phyloP scores from a whole-genome alignment of 2,888 invertebrate species.

The Athalia rosae region DNA sequence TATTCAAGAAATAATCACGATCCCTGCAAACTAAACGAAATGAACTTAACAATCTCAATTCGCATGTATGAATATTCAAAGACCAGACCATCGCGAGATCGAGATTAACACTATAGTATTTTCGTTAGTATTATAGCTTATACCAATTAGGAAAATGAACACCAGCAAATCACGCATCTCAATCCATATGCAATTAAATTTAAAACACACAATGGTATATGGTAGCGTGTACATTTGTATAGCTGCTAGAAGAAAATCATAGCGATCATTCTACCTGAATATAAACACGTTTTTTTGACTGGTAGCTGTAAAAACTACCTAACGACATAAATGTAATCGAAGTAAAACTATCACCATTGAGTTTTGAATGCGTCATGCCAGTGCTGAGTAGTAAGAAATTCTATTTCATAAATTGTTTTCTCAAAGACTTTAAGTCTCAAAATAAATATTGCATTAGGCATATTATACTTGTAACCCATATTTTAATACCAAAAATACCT shows the following conservation, averaged over 20 bases:
- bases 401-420: background rate
- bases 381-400: constrained; percentile 1
- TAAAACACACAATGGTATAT: background rate
- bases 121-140: constrained; percentile 3
- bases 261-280: background rate
- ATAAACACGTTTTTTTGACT: background rate
- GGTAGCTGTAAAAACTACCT: background rate
- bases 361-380: constrained; percentile 12
- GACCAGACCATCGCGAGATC: constrained; percentile 7
- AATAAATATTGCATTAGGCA: constrained; percentile 15
- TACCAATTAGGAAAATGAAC: background rate
- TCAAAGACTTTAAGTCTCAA: background rate
- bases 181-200: background rate
- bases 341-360: background rate
- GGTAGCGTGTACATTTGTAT: background rate
- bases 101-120: background rate
- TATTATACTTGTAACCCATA: background rate
- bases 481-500: constrained; percentile 9
- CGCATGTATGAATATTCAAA: constrained; percentile 10
- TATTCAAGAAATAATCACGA: background rate
- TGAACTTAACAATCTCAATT: background rate
- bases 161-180: background rate
- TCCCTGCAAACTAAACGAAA: background rate
- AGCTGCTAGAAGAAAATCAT: background rate
- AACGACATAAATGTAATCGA: background rate